Evolutionary conservation across 2,888 invertebrate genomes (phyloP).

Genomic region (Clepsis dumicolana): DNA sequence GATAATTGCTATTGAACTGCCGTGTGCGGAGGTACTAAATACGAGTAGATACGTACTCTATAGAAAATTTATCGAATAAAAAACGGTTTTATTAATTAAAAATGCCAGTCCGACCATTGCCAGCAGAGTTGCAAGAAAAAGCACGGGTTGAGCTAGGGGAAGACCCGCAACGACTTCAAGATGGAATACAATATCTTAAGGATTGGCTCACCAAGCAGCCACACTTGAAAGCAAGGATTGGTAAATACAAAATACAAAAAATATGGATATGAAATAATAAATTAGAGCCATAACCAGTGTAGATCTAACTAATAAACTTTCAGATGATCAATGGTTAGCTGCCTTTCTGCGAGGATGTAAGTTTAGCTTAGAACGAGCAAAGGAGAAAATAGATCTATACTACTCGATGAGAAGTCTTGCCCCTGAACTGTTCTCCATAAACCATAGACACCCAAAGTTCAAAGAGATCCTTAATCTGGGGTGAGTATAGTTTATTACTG

Average conservation of each 20-base stretch:
- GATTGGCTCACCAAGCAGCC: conserved; percentile 85
- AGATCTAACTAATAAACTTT: conserved; percentile 44
- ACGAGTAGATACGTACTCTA: not conserved
- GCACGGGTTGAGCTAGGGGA: conserved; percentile 82
- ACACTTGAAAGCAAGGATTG: conserved; percentile 83
- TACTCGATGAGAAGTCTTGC: conserved; percentile 82
- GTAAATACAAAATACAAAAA: conserved; percentile 57
- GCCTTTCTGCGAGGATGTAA: conserved; percentile 88
- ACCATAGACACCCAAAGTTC: conserved; percentile 58
- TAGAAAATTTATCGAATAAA: not conserved
- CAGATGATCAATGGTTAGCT: conserved; percentile 88
- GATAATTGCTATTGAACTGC: conserved; percentile 9
- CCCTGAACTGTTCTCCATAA: conserved; percentile 78
- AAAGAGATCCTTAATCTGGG: conserved; percentile 63
- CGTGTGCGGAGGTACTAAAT: not conserved
- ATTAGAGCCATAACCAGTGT: not conserved
- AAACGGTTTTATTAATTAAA: conserved; percentile 16
- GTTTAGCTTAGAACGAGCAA: conserved; percentile 87
- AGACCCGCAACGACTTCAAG: conserved; percentile 70
- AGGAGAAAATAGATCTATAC: conserved; percentile 87
- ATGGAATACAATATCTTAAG: conserved; percentile 75
- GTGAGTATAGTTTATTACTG: too few relatives aligned
- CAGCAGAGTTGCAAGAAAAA: conserved; percentile 76
- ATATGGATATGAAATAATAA: not conserved
- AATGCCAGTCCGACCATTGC: conserved; percentile 69